phyloP scores from a whole-genome alignment of 2,113 vertebrate genomes.

The Muntiacus reevesi region DNA sequence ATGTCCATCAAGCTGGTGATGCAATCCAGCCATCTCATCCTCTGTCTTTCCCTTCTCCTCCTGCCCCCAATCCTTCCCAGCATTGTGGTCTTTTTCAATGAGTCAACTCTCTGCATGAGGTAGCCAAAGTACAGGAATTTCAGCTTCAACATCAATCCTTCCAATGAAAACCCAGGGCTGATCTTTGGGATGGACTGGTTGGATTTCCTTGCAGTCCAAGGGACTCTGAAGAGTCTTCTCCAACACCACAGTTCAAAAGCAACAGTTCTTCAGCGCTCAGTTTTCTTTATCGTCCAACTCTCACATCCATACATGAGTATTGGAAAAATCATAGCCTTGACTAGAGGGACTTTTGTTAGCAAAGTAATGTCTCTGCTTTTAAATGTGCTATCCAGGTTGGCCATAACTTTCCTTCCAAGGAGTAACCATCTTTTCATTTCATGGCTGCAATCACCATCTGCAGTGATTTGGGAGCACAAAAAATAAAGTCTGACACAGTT shows the following conservation, averaged over 20 bases:
- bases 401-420: no score
- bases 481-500: no score
- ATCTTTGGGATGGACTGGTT: not conserved
- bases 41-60: not conserved
- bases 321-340: not conserved
- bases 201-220: not conserved
- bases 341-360: accelerated
- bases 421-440: no score
- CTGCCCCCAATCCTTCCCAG: not conserved
- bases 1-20: not conserved
- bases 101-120: not conserved
- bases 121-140: not conserved
- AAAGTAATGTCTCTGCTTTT: not conserved
- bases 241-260: not conserved
- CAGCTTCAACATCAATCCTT: not conserved
- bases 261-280: not conserved
- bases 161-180: not conserved
- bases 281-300: not conserved
- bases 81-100: not conserved
- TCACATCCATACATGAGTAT: not conserved
- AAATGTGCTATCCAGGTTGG: not conserved
- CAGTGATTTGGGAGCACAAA: no score
- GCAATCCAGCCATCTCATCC: not conserved
- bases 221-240: not conserved
- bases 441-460: no score